Percentiles rank a stretch among this genome's conserved stretches.
Conservation (phyloP, 2,888 invertebrate species). For the Drosophila siamana region DNA sequence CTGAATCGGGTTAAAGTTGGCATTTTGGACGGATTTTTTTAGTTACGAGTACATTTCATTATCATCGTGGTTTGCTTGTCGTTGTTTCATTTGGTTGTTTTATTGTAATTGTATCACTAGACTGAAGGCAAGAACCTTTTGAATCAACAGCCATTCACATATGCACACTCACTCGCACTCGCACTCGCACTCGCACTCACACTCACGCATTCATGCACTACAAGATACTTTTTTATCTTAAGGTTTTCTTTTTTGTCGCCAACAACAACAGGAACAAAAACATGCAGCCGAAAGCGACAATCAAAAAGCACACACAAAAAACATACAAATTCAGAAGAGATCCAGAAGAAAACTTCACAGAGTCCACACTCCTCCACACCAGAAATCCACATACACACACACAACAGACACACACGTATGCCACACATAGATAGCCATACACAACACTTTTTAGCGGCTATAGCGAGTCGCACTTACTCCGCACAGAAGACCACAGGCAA, state of each 20-base stretch:
- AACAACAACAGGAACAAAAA: conserved; percentile 22
- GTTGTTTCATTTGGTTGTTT: conserved; percentile 34
- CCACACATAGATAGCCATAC: conserved; percentile 11
- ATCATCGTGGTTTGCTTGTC: conserved; percentile 38
- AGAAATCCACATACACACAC: conserved; percentile 13
- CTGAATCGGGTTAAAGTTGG: conserved; percentile 57
- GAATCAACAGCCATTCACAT: conserved; percentile 59
- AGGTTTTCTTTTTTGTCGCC: conserved; percentile 58
- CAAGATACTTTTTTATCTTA: conserved; percentile 73
- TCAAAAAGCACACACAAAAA: conserved; percentile 17
- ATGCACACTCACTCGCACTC: conserved; percentile 16
- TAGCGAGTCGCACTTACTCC: conserved; percentile 46
- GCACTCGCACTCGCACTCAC: conserved; percentile 15
- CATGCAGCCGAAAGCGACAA: conserved; percentile 36
- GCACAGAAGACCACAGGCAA: conserved; percentile 73
- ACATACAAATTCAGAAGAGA: conserved; percentile 36
- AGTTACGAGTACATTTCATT: conserved; percentile 35
- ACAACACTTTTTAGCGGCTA: conserved; percentile 15
- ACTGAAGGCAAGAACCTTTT: conserved; percentile 78
- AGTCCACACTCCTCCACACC: conserved; percentile 54
- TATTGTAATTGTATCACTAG: conserved; percentile 71
- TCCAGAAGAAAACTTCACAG: conserved; percentile 61
- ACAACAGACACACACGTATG: conserved; percentile 7
- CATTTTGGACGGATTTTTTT: conserved; percentile 40
- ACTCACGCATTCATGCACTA: conserved; percentile 26